A percentile compares a stretch with the other conserved stretches of the same genome.
Evolutionary conservation across 2,888 invertebrate genomes (phyloP).

Genomic region (Drosophila incognita): DNA sequence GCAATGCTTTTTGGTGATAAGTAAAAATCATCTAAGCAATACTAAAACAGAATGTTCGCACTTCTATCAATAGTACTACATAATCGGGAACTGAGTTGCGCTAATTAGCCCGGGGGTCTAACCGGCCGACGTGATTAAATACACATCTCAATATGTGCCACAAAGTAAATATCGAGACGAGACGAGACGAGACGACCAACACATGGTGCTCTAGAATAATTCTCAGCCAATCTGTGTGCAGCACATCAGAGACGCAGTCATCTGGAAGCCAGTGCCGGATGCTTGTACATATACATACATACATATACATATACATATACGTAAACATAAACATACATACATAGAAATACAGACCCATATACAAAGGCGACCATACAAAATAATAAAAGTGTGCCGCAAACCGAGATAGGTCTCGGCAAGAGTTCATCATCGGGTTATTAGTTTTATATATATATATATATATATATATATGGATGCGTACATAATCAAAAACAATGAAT

Average conservation of each 20-base stretch:
- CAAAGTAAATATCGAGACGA: conserved; percentile 32
- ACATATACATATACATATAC: conserved; percentile 7
- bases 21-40: conserved; percentile 36
- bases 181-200: neutral
- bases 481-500: conserved; percentile 12
- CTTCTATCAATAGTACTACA: conserved; percentile 49
- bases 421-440: conserved; percentile 30
- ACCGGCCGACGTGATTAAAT: conserved; percentile 58
- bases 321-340: conserved; percentile 7
- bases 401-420: conserved; percentile 44
- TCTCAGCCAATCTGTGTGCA: conserved; percentile 54
- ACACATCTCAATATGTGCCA: conserved; percentile 5
- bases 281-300: conserved; percentile 40
- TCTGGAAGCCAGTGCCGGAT: conserved; percentile 66
- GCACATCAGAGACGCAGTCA: conserved; percentile 54
- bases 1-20: conserved; percentile 50
- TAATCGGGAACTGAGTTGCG: conserved; percentile 45
- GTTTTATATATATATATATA: conserved; percentile 22
- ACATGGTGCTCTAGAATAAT: conserved; percentile 12
- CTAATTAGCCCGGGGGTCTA: conserved; percentile 47
- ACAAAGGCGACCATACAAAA: conserved; percentile 39
- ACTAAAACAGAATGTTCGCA: conserved; percentile 49
- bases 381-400: conserved; percentile 68
- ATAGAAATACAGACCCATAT: conserved; percentile 23
- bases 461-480: neutral